Evolutionary conservation across 2,888 invertebrate species (phyloP).

Genomic region (Xestia c-nigrum): DNA sequence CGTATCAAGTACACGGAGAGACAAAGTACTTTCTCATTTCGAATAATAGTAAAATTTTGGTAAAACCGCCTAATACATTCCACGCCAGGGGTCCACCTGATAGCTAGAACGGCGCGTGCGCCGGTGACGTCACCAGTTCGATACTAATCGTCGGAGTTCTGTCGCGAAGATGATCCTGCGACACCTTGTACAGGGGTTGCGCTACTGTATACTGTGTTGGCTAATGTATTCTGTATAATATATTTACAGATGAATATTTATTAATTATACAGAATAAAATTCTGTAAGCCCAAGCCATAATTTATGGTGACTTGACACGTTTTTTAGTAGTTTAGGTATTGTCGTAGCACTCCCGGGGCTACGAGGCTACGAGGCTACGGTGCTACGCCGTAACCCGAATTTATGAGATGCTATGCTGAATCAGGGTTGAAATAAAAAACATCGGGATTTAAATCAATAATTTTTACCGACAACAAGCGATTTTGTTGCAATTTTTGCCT

Average conservation of each 20-base stretch:
- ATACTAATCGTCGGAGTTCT: conserved; percentile 43
- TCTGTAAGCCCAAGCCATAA: neutral
- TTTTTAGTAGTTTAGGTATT: conserved; percentile 3
- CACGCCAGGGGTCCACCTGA: conserved; percentile 9
- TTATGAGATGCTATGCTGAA: neutral
- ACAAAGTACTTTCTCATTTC: neutral
- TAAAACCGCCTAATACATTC: conserved; percentile 26
- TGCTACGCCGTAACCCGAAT: conserved; percentile 25
- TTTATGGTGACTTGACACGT: neutral
- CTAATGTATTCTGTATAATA: too few species aligned
- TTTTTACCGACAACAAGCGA: too few species aligned
- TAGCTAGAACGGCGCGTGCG: conserved; percentile 22
- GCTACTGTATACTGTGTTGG: neutral
- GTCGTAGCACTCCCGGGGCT: conserved; percentile 29
- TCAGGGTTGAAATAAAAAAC: too few species aligned
- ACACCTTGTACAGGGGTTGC: conserved; percentile 38
- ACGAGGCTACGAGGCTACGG: conserved; percentile 41
- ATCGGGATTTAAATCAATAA: too few species aligned
- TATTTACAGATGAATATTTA: too few species aligned
- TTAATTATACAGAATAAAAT: neutral
- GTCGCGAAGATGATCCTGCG: conserved; percentile 23
- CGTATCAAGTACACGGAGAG: neutral
- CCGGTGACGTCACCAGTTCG: conserved; percentile 47
- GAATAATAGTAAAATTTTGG: neutral
- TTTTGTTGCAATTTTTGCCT: too few species aligned